These are phyloP conservation scores for Romanomermis culicivorax DNA, from an alignment of 2,888 invertebrate species.

Conservation along the genomic window DNA sequence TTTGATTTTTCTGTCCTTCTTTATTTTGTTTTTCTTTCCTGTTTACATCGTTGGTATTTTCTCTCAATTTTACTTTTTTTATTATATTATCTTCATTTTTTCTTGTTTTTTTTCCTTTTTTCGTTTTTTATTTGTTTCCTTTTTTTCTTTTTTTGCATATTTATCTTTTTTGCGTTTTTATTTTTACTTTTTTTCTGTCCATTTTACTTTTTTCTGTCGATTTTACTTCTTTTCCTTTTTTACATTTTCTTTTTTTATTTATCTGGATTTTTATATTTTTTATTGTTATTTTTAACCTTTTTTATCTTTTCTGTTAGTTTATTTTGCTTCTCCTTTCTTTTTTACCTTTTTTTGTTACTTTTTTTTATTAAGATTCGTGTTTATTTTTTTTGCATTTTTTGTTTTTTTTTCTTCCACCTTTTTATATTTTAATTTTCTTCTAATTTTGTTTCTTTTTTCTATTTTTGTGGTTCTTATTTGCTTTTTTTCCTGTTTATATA, in stretches of 20 bases:
- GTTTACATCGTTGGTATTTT: neutral
- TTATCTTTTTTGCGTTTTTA: neutral
- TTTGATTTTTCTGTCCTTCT: neutral
- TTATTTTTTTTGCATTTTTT: neutral
- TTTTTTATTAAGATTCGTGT: constrained; percentile 6
- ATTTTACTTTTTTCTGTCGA: neutral
- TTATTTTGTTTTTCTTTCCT: neutral
- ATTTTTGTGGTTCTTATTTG: no score
- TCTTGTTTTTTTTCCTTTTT: no score
- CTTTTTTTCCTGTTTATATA: neutral
- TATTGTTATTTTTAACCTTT: no score
- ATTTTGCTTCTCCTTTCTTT: neutral
- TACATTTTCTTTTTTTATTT: no score
- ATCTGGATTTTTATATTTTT: no score
- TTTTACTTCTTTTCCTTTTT: neutral
- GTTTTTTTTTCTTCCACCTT: neutral
- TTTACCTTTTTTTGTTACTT: neutral
- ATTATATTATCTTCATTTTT: no score
- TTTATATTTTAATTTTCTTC: neutral
- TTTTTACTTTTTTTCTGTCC: neutral
- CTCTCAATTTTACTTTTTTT: no score
- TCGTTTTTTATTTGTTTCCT: neutral
- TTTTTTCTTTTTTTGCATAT: neutral
- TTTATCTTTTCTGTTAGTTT: neutral
- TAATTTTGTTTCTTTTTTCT: no score